Evolutionary conservation across 2,888 invertebrate species (phyloP).

Genomic region (Zygaena filipendulae): DNA sequence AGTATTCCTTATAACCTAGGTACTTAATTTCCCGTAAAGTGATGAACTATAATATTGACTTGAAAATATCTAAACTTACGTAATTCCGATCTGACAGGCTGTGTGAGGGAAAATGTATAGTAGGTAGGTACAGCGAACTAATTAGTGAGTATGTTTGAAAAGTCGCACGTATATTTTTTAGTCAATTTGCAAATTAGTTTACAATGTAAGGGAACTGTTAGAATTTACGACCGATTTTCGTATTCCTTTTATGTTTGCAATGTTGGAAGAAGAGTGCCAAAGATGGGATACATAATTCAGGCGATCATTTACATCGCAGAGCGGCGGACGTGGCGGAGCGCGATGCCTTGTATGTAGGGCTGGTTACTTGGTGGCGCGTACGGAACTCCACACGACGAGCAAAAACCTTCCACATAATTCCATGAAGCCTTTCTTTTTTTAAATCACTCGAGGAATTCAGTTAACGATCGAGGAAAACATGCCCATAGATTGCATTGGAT

Average conservation of each 20-base stretch:
- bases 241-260: conserved; percentile 53
- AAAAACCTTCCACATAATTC: conserved; percentile 55
- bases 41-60: too few relatives aligned
- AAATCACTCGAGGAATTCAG: conserved; percentile 40
- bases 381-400: conserved; percentile 36
- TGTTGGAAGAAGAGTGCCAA: conserved; percentile 44
- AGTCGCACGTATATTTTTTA: conserved; percentile 13
- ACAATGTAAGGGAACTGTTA: conserved; percentile 41
- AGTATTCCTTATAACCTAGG: too few relatives aligned
- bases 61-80: too few relatives aligned
- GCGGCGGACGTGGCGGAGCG: conserved; percentile 48
- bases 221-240: conserved; percentile 53
- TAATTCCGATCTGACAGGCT: too few relatives aligned
- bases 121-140: too few relatives aligned
- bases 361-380: conserved; percentile 28
- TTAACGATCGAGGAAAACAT: conserved; percentile 39
- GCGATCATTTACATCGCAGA: conserved; percentile 63
- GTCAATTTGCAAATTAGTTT: conserved; percentile 25
- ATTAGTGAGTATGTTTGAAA: conserved; percentile 4
- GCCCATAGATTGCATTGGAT: conserved; percentile 36
- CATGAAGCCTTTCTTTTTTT: conserved; percentile 46
- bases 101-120: too few relatives aligned
- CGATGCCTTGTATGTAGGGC: conserved; percentile 49
- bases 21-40: too few relatives aligned
- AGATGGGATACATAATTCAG: conserved; percentile 65